Conservation (phyloP, 2,113 vertebrate species). For the Gnathonemus longibarbis region DNA sequence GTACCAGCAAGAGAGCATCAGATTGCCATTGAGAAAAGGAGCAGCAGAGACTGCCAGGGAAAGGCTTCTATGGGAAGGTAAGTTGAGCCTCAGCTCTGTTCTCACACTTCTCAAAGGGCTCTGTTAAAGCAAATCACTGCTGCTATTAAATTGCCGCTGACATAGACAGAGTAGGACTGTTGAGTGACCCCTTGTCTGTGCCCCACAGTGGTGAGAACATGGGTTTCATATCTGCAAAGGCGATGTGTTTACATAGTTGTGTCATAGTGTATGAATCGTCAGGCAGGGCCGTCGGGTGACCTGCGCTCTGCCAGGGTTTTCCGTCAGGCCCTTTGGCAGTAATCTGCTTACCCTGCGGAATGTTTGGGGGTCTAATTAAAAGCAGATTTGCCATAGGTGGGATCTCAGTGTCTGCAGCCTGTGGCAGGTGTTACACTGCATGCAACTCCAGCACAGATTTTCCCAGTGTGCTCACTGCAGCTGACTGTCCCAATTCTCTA, state of each 20-base stretch:
- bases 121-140: neutral
- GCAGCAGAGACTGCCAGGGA: neutral
- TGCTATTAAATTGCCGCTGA: neutral
- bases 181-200: neutral
- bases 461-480: neutral
- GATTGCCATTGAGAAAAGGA: neutral
- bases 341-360: neutral
- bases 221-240: neutral
- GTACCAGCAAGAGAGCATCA: neutral
- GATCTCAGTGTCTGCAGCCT: neutral
- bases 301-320: neutral
- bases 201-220: neutral
- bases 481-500: neutral
- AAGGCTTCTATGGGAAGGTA: neutral
- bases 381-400: conserved; percentile 20
- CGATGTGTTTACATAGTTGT: neutral
- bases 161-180: neutral
- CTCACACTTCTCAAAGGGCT: neutral
- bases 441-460: neutral
- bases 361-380: conserved; percentile 19
- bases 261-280: neutral
- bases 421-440: neutral
- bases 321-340: neutral
- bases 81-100: neutral
- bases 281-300: neutral